Conservation (phyloP, 2,797 vertebrate species). For the Rhinatrema bivittatum region DNA sequence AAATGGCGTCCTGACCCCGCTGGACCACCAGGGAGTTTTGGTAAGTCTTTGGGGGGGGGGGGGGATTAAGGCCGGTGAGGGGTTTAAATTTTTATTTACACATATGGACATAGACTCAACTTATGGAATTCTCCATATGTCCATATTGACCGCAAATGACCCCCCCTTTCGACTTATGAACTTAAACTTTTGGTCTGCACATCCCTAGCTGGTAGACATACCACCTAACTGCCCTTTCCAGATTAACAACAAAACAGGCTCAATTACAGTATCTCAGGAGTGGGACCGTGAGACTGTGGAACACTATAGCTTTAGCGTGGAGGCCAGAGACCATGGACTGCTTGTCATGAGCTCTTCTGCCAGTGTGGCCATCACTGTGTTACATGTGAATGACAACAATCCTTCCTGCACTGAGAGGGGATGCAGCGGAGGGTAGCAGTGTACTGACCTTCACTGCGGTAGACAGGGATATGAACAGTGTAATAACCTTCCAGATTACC, state of each 20-base stretch:
- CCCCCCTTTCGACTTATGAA: too few species aligned
- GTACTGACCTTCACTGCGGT: slow-evolving; percentile 86
- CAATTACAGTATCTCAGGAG: slow-evolving; percentile 79
- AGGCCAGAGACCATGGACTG: slow-evolving; percentile 81
- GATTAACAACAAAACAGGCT: slow-evolving; percentile 93
- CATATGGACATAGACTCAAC: too few species aligned
- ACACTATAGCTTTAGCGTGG: slow-evolving; percentile 85
- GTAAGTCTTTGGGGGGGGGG: too few species aligned
- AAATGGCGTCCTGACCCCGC: too few species aligned
- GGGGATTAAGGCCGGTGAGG: too few species aligned
- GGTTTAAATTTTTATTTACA: too few species aligned
- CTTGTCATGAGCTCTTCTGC: slow-evolving; percentile 89
- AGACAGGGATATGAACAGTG: too few species aligned
- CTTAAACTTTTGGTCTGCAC: too few species aligned
- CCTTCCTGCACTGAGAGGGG: slow-evolving; percentile 86
- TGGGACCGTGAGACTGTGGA: slow-evolving; percentile 86
- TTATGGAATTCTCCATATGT: too few species aligned
- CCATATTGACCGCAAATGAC: too few species aligned
- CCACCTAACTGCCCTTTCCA: slow-evolving; percentile 73
- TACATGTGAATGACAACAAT: slow-evolving; percentile 92
- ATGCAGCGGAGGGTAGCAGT: slow-evolving; percentile 84
- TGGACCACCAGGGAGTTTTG: too few species aligned
- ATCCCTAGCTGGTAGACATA: too few species aligned
- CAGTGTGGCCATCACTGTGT: slow-evolving; percentile 82
- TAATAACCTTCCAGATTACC: slow-evolving; percentile 94